These are phyloP conservation scores for Vimba vimba DNA, from an alignment of 2,113 vertebrate species.

Conservation along the genomic window DNA sequence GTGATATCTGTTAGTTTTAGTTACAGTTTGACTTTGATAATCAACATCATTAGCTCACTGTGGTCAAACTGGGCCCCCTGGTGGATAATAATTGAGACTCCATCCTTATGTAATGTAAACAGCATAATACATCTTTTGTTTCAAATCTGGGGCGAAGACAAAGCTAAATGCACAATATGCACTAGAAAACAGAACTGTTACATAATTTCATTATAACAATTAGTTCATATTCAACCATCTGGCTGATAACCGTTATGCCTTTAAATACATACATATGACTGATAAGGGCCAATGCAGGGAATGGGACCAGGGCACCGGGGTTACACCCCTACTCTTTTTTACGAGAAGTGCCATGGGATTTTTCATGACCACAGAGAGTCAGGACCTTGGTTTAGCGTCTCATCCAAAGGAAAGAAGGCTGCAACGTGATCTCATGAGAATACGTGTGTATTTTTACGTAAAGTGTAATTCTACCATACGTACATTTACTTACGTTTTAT, in stretches of 20 bases:
- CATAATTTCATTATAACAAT: not conserved
- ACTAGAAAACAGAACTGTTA: not conserved
- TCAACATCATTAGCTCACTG: not conserved
- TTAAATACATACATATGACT: not conserved
- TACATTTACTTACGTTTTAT: too few relatives aligned
- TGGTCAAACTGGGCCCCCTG: constrained; percentile 23
- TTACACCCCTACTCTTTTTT: too few relatives aligned
- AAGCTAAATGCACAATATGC: not conserved
- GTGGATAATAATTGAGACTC: constrained; percentile 26
- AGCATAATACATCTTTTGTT: not conserved
- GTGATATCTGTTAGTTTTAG: not conserved
- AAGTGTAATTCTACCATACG: too few relatives aligned
- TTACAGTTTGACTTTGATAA: not conserved
- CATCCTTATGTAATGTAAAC: not conserved
- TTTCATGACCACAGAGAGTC: too few relatives aligned
- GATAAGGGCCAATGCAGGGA: too few relatives aligned
- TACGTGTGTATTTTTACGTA: too few relatives aligned
- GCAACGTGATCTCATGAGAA: too few relatives aligned
- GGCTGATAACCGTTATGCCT: not conserved
- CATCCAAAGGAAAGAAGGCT: too few relatives aligned
- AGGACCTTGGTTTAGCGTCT: too few relatives aligned
- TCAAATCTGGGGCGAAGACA: not conserved
- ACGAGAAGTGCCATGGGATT: too few relatives aligned
- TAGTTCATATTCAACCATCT: not conserved
- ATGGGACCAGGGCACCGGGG: too few relatives aligned